Base-by-base conservation (phyloP, 1,140 invertebrate species). In the Stenopsyche tienmushanensis region DNA sequence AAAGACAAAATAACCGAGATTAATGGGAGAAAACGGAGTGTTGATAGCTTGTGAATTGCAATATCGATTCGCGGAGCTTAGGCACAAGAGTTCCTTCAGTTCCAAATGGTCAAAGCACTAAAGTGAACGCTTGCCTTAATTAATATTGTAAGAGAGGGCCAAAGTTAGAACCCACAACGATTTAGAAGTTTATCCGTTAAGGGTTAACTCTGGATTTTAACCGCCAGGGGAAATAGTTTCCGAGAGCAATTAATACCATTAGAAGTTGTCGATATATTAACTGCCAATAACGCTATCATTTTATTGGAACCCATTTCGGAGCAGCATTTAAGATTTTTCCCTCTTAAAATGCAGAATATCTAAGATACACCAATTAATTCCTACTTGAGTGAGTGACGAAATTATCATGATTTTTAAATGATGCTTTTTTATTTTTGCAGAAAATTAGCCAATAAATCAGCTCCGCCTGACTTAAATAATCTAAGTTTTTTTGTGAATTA, bases 201-300 rank as follows among this genome's bases (percentile, higher is more conserved):
- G 18, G 10, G 44, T 47, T 47, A 47, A 47, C 44, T 47, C 18
- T 47, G 17, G 44, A 47, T 47, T 47, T 47, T 47, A 47, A 47
- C 44, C 44, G 44, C 10, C 44, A 15, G 10, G 17, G 44, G 10
- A 20, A 47, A 47, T 47, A 47, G 44, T 47, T 47, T 15, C 17
- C 3, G 10, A 8, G 44, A 20, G 44, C 17, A 47, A 47, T 47
- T 47, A 47, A 47, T 47, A 47, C 44, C 17, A 47, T 47, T 20
- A 20, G 29, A 47, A 47, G 29, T 13, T 13, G 44, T 15, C 17
- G 44, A 47, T 47, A 47, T 8, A 47, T 47, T 47, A 20, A 47
- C 44, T 47, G 5, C 3, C 5, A 9, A 47, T 13, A 20, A 47
- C 7, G 44, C 44, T 5, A 15, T 18, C 3, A 5, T 34, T 34